Evolutionary conservation across 2,888 invertebrate genomes (phyloP).

Genomic region (Oscheius sp.): DNA sequence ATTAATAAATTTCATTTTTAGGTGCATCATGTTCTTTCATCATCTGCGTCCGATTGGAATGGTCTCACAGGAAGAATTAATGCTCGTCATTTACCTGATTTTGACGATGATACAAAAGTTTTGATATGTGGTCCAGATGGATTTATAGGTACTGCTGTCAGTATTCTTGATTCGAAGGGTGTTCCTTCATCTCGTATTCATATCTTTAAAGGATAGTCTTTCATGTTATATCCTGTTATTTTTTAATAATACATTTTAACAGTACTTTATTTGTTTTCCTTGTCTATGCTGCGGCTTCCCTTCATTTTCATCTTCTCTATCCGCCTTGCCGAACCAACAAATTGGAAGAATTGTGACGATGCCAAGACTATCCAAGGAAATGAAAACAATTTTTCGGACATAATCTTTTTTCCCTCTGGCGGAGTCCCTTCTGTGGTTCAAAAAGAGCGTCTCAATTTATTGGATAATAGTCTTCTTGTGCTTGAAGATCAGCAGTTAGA

Average conservation of each 20-base stretch:
- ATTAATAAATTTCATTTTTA: neutral
- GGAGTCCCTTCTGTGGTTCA: too few relatives aligned
- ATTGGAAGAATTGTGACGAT: too few relatives aligned
- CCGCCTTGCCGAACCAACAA: too few relatives aligned
- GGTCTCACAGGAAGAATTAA: constrained; percentile 28
- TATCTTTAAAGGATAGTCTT: constrained; percentile 16
- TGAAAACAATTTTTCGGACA: too few relatives aligned
- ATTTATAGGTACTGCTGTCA: constrained; percentile 21
- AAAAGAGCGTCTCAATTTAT: too few relatives aligned
- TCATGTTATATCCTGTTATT: neutral
- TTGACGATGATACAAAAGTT: neutral
- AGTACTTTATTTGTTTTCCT: too few relatives aligned
- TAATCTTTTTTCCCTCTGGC: too few relatives aligned
- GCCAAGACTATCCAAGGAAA: too few relatives aligned
- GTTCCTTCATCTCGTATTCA: neutral
- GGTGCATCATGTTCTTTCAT: constrained; percentile 33
- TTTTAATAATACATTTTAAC: neutral
- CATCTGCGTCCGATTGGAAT: constrained; percentile 19
- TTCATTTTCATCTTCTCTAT: too few relatives aligned
- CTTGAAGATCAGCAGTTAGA: too few relatives aligned
- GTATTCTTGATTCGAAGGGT: neutral
- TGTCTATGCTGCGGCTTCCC: too few relatives aligned
- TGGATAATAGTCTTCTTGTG: too few relatives aligned
- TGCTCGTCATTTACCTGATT: constrained; percentile 4
- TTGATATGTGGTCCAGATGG: constrained; percentile 38